A percentile compares a stretch with the other conserved stretches of the same genome.
Evolutionary conservation across 2,797 vertebrate species (phyloP).

Genomic region (Lepilemur septentrionalis): DNA sequence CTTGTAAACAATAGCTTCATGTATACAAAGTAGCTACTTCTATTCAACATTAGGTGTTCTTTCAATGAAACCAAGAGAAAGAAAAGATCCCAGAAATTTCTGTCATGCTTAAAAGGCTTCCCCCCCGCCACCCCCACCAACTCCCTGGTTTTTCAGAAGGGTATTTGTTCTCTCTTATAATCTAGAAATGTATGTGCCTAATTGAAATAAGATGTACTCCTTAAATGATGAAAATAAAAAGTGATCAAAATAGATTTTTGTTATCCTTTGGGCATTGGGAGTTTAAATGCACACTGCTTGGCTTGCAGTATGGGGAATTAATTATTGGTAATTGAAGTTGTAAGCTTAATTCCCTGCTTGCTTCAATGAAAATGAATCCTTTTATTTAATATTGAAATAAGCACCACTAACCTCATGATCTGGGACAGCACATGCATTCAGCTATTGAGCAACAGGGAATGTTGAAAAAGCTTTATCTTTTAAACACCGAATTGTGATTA

Average conservation of each 20-base stretch:
- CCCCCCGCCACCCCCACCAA: not conserved
- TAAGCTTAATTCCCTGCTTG: slow-evolving; percentile 83
- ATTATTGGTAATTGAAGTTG: slow-evolving; percentile 87
- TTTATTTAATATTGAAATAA: slow-evolving; percentile 86
- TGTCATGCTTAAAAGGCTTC: slow-evolving; percentile 45
- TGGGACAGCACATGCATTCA: slow-evolving; percentile 65
- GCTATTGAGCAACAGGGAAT: slow-evolving; percentile 50
- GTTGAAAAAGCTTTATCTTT: slow-evolving; percentile 52
- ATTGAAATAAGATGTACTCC: slow-evolving; percentile 75
- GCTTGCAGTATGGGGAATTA: slow-evolving; percentile 84
- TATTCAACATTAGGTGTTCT: not conserved
- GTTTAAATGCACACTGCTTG: slow-evolving; percentile 84
- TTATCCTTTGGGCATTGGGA: slow-evolving; percentile 83
- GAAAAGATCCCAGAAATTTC: slow-evolving; percentile 39
- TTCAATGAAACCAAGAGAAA: slow-evolving; percentile 31
- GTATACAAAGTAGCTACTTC: slow-evolving; percentile 1
- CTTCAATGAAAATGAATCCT: slow-evolving; percentile 78
- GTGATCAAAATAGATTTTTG: slow-evolving; percentile 84
- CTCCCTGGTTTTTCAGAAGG: slow-evolving; percentile 52
- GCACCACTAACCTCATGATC: slow-evolving; percentile 59
- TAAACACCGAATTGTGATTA: slow-evolving; percentile 56
- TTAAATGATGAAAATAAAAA: slow-evolving; percentile 84
- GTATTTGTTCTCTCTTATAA: slow-evolving; percentile 63
- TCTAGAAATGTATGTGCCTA: slow-evolving; percentile 50
- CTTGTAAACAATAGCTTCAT: slow-evolving; percentile 2